Conservation (phyloP, 2,888 invertebrate genomes). For the Andrena haemorrhoa region DNA sequence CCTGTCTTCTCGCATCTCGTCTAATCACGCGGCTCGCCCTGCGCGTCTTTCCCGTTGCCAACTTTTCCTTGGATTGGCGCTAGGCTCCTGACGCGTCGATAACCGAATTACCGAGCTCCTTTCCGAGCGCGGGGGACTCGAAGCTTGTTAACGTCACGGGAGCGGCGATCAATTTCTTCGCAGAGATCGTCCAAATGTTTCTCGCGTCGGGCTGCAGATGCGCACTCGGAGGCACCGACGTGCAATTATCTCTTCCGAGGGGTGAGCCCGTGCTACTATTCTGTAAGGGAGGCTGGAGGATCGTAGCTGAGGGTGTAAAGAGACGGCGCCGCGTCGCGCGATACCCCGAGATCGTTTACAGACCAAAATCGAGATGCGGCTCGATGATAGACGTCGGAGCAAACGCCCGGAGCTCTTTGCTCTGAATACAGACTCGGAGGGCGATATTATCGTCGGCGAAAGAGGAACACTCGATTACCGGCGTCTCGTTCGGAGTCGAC, state of each 20-base stretch:
- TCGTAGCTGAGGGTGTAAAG: conserved; percentile 18
- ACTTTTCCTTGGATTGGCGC: background rate
- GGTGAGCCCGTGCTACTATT: no score
- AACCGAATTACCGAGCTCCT: conserved; percentile 16
- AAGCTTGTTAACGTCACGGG: background rate
- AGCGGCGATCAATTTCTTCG: background rate
- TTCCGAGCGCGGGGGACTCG: background rate
- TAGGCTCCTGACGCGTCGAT: conserved; percentile 4
- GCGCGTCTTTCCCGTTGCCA: background rate
- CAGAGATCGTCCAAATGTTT: background rate
- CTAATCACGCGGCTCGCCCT: conserved; percentile 37
- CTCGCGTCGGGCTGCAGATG: no score
- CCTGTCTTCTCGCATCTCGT: conserved; percentile 40
- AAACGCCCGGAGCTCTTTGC: conserved; percentile 50
- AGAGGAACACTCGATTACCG: conserved; percentile 71
- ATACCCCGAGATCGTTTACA: conserved; percentile 32
- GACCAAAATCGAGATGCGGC: conserved; percentile 42
- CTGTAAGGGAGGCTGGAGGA: background rate
- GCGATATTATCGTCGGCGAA: conserved; percentile 58
- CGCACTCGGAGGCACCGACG: no score
- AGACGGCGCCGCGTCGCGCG: background rate
- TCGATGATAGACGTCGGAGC: conserved; percentile 48
- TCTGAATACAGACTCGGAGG: conserved; percentile 52
- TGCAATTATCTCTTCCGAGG: no score
- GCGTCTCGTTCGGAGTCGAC: conserved; percentile 62